Base-by-base conservation (phyloP, 2,888 invertebrate species). In the Rhingia rostrata region DNA sequence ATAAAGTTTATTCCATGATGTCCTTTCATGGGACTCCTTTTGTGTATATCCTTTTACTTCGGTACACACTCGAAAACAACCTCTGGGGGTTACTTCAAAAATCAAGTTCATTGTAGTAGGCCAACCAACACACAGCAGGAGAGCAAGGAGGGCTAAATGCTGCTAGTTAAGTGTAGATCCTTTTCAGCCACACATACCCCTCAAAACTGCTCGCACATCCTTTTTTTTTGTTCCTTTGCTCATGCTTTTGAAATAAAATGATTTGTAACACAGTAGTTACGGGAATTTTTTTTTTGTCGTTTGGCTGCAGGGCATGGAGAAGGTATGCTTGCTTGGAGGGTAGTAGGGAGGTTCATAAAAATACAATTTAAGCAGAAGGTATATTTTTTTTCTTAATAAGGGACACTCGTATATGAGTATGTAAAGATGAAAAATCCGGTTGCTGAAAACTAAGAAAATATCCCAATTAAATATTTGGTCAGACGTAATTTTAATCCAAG, bases 1-100 rank as follows among this genome's bases (percentile, higher is more conserved):
- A 84, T 84, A 84, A 84, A 84, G 84, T 84, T 84, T 84, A 80
- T 70, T 69, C 74, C 70, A 74, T 80, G 80, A 80, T 84, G 84
- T 84, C 84, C 84, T 75, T 74, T 80, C 80, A 75, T 66, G 84
- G 69, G 74, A 80, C 74, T 69, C 61, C 61, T 84, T 70, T 64
- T 84, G 73, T 84, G 73, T 70, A 70, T 74, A 75, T 84, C 84
- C 78, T 79, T 83, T 63, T 67, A 61, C 78, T 77, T 69, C 67
- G 67, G 73, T 73, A 82, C 77, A 70, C 53, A 58, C 70, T 70
- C 66, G 77, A 66, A 70, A 82, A 78, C 58, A 79, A 74, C 79
- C 83, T 58, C 73, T 63, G 63, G 79, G 79, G 83, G 83, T 79
- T 83, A 83, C 83, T 83, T 79, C 79, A 83, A 73, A 79, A 83